phyloP scores from a whole-genome alignment of 2,113 vertebrate genomes.

The Cyrtonyx montezumae region DNA sequence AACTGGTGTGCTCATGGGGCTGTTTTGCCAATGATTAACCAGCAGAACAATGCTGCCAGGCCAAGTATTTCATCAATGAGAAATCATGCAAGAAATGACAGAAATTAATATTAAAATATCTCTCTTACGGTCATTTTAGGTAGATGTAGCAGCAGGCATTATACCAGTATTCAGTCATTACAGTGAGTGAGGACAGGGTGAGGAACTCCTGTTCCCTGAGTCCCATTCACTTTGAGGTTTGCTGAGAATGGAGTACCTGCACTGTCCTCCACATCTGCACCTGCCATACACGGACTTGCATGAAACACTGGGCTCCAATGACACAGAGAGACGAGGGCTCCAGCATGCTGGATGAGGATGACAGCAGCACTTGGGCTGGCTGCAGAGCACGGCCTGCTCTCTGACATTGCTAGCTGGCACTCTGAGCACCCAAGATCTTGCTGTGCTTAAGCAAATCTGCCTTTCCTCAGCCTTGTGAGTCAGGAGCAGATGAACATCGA shows the following conservation, averaged over 20 bases:
- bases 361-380: too few relatives aligned
- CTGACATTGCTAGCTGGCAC: neutral
- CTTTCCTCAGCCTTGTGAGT: neutral
- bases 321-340: neutral
- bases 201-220: fast-evolving
- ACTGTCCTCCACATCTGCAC: neutral
- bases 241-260: fast-evolving
- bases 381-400: neutral
- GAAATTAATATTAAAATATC: neutral
- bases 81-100: neutral
- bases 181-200: neutral
- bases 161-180: fast-evolving
- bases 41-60: fast-evolving
- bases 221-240: fast-evolving
- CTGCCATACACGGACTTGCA: neutral
- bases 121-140: fast-evolving
- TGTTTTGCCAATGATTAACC: neutral
- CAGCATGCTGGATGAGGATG: neutral
- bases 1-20: fast-evolving
- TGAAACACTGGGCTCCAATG: fast-evolving
- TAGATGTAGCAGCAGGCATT: neutral
- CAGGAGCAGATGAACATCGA: neutral
- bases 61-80: fast-evolving
- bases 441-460: fast-evolving
- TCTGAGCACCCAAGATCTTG: fast-evolving